Base-by-base conservation (phyloP, 1,140 invertebrate species). In the Dreissena rostriformis region DNA sequence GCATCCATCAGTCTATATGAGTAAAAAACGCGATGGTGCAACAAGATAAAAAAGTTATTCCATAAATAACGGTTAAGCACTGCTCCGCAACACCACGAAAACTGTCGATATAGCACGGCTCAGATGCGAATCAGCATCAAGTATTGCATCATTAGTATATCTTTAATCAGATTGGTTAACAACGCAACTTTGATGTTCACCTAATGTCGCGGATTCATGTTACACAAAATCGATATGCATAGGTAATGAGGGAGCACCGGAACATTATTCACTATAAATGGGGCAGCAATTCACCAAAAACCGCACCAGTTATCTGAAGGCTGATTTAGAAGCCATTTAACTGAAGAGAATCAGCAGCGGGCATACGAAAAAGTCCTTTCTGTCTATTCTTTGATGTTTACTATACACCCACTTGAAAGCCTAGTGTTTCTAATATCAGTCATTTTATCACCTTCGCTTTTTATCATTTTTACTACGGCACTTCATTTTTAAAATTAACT, bases 211-310 rank as follows among this genome's bases (percentile, higher is more conserved):
- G 28, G 29, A 17, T 63, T 81, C 67, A 61, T 51, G 57, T 81
- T 81, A 51, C 79, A 80, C 55, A 10, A 70, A 72, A 81, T 73
- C 70, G 55, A 72, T 73, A 81, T 61, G 79, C 55, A 72, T 65
- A 73, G 11, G 70, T 71, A 81, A 53, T 73, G 15, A 52, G 79
- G 73, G 26, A 5, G 39, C 8, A 66, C 10, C 14, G 52, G 55
- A 15, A 61, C 79, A 81, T 81, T 24, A 24, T 63, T 81, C 79
- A 81, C 19, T 73, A 66, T 65, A 73, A 81, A 81, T 81, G 79
- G 39, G 55, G 17, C 55, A 70, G 51, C 61, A 61, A 24, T 28
- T 65, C 15, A 19, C 79, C 53, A 81, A 72, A 81, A 81, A 81
- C 39, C 73, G 19, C 29, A n/a, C 51, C 53, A 66, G 29, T 39